Evolutionary conservation across 2,888 invertebrate species (phyloP), one percentile per base, ranked within the genome.

Genomic region (Leistus spinibarbis): DNA sequence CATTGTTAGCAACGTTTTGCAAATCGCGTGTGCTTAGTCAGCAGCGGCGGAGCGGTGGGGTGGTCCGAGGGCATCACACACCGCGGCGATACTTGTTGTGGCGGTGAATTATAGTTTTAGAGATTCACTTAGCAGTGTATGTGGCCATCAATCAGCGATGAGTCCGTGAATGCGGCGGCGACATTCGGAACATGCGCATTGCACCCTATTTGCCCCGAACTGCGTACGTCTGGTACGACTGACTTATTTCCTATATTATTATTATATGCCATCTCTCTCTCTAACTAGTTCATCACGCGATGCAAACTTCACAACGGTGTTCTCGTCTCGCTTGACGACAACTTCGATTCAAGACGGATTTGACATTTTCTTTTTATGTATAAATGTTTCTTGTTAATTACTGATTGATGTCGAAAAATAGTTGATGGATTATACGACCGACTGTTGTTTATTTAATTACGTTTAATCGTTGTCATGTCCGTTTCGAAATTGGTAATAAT

Each of bases 121-220:
- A 10, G 60, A 20, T 60, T 23, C 64, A 64, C 64, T 64, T 64
- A 64, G 22, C 20, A n/a, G n/a, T 64, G 64, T 64, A 40, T 7
- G 40, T 40, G 7, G 23, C 64, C 64, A 64, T 64, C 64, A 64
- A 13, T 64, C 64, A 64, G 4, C 24, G 65, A 40, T 40, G 27
- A 13, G 3, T 65, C 22, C 76, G n/a, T n/a, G n/a, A 69, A 72
- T 79, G 78, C 79, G 70, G 76, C 77, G 27, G 78, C 79, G 70
- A 76, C 77, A 54, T 69, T 65, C 16, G 53, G 65, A 70, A 71
- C 64, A 69, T 62, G 56, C 56, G 24, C 76, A 71, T 27, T 69
- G 60, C 76, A 53, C 63, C 68, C 76, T 56, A 66, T 70, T 74
- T 72, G 76, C 40, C 40, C 40, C 40, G 40, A 40, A 40, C 40